phyloP scores from a whole-genome alignment of 2,888 invertebrate species.

The Fragum fragum region DNA sequence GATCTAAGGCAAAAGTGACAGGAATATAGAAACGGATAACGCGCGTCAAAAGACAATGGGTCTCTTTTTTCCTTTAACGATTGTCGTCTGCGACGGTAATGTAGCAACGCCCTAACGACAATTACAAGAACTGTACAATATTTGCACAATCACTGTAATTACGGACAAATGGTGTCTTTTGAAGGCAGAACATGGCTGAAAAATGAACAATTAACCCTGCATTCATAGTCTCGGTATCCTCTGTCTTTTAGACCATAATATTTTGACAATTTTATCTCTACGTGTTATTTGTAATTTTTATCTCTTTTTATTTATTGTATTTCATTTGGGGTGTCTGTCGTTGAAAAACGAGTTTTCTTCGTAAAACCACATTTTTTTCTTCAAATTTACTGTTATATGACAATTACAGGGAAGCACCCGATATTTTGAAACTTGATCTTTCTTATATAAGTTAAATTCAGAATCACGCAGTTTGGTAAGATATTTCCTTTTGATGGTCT shows the following conservation, averaged over 20 bases:
- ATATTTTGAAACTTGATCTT: no score
- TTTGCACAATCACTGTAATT: conserved; percentile 26
- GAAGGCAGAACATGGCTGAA: conserved; percentile 15
- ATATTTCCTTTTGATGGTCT: no score
- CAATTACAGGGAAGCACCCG: no score
- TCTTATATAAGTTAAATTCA: no score
- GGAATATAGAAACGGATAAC: neutral
- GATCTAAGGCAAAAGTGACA: conserved; percentile 24
- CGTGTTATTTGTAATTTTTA: no score
- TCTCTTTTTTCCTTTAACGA: conserved; percentile 7
- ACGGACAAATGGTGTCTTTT: conserved; percentile 27
- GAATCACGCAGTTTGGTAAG: no score
- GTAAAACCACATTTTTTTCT: no score
- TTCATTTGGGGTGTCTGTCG: no score
- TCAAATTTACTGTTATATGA: no score
- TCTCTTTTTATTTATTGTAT: no score
- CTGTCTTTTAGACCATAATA: neutral
- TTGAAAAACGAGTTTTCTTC: no score
- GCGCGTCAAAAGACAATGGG: conserved; percentile 29
- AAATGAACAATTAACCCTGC: conserved; percentile 19
- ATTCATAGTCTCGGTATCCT: neutral
- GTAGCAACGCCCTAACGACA: conserved; percentile 26
- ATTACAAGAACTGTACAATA: conserved; percentile 25
- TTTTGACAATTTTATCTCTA: no score
- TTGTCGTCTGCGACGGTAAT: conserved; percentile 17